Evolutionary conservation across 2,797 vertebrate genomes (phyloP).

Genomic region (Ispidina lecontei): DNA sequence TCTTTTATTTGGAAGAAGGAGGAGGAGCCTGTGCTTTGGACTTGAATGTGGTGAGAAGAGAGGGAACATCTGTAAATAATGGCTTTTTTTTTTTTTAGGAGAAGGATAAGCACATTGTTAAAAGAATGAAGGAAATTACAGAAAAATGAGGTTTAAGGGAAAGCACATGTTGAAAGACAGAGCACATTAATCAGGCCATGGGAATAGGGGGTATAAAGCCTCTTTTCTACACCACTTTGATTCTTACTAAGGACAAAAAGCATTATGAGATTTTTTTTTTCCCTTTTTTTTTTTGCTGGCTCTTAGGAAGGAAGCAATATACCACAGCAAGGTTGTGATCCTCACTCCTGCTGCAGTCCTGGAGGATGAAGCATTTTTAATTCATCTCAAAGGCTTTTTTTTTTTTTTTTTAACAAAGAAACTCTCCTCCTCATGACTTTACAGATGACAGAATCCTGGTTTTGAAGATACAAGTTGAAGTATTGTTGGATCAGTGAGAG

Average conservation of each 20-base stretch:
- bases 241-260: conserved; percentile 54
- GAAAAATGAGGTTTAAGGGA: conserved; percentile 65
- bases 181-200: conserved; percentile 53
- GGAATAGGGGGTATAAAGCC: conserved; percentile 51
- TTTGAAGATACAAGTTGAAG: not conserved
- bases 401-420: not conserved
- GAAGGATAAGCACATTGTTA: conserved; percentile 61
- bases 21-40: not conserved
- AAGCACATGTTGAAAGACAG: conserved; percentile 70
- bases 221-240: conserved; percentile 55
- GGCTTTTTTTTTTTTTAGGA: not conserved
- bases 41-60: not conserved
- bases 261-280: not conserved
- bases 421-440: not conserved
- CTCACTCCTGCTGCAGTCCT: not conserved
- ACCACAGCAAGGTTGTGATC: not conserved
- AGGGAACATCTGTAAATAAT: conserved; percentile 64
- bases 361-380: conserved; percentile 30
- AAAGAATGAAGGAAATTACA: conserved; percentile 69
- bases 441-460: not conserved
- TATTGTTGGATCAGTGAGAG: not conserved
- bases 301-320: conserved; percentile 60
- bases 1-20: not conserved
- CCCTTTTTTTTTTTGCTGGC: not conserved
- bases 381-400: not conserved